These are phyloP conservation scores for Zaprionus taronus DNA, from an alignment of 1,140 invertebrate species.

Conservation along the genomic window DNA sequence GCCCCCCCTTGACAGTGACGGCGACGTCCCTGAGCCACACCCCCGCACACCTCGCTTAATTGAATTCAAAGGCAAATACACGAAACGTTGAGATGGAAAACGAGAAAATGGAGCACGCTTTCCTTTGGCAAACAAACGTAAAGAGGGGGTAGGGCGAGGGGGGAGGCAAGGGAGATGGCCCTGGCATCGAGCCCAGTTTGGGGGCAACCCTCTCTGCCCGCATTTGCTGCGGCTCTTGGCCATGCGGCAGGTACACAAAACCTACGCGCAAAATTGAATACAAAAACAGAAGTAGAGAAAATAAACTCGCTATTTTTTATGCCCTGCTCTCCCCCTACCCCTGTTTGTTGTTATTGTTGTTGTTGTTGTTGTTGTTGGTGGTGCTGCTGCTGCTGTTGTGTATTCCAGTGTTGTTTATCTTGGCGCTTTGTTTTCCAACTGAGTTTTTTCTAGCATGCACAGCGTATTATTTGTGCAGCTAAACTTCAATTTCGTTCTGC, in stretches of 20 bases:
- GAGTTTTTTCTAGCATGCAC: slow-evolving; percentile 17
- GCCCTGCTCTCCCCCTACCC: slow-evolving; percentile 14
- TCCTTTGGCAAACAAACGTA: slow-evolving; percentile 65
- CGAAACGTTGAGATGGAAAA: slow-evolving; percentile 34
- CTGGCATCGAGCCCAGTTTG: slow-evolving; percentile 58
- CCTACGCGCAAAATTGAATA: slow-evolving; percentile 62
- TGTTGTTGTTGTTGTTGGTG: slow-evolving; percentile 16
- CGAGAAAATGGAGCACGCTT: slow-evolving; percentile 46
- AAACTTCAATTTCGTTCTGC: slow-evolving; percentile 59
- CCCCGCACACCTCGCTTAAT: slow-evolving; percentile 41
- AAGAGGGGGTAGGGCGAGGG: neutral
- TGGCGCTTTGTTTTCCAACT: slow-evolving; percentile 31
- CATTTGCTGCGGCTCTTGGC: slow-evolving; percentile 1
- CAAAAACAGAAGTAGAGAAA: slow-evolving; percentile 20
- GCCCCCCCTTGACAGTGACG: slow-evolving; percentile 17
- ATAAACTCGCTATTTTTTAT: slow-evolving; percentile 46
- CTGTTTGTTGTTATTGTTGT: slow-evolving; percentile 31
- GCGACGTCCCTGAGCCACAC: slow-evolving; percentile 16
- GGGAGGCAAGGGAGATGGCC: slow-evolving; percentile 5
- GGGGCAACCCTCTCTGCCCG: slow-evolving; percentile 2
- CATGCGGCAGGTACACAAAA: slow-evolving; percentile 17
- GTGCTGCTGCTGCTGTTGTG: slow-evolving; percentile 9
- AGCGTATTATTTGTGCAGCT: slow-evolving; percentile 63
- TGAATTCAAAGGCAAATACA: slow-evolving; percentile 66
- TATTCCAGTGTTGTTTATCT: slow-evolving; percentile 22